Base-by-base conservation (phyloP, 2,888 invertebrate genomes). In the Tromatobia lineatoria region DNA sequence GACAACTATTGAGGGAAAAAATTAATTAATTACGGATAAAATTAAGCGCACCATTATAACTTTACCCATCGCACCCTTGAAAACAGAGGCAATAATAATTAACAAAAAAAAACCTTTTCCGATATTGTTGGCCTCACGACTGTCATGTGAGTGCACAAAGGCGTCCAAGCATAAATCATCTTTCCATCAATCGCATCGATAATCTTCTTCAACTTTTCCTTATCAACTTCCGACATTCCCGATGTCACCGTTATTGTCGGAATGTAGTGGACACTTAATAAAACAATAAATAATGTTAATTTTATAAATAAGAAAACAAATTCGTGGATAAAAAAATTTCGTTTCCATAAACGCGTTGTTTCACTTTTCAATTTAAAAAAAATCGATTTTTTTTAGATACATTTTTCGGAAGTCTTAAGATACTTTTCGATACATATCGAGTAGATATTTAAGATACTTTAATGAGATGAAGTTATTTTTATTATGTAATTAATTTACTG, bases 1-100 rank as follows among this genome's bases (percentile, higher is more conserved):
- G 97, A 95, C 15, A 97, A 92, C 94, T 94, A 78, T 52, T 20
- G 8, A 67, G 18, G 13, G n/a, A 42, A 47, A n/a, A n/a, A n/a
- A n/a, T n/a, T n/a, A n/a, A n/a, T n/a, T n/a, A n/a, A n/a, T n/a
- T n/a, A n/a, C n/a, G n/a, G n/a, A n/a, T n/a, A n/a, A n/a, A n/a
- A n/a, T n/a, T n/a, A 52, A 70, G 23, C 66, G 18, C 20, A 23
- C 1, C 3, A 11, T 23, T 23, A 3, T 11, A 54, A 54, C 11
- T 54, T 23, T 7, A 18, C 2, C 20, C 23, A 7, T 20, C 0
- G 20, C 1, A 20, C 10, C 11, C 54, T 54, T 54, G 0, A 54
- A 54, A 66, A 20, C 15, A 67, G 8, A 13, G 23, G 18, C 6
- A 11, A 23, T 18, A 13, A 59, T 20, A 18, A 45, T 18, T 11